A percentile compares a stretch with the other conserved stretches of the same genome.
Evolutionary conservation across 2,797 vertebrate genomes (phyloP).

Genomic region (Phylloscopus collybita): DNA sequence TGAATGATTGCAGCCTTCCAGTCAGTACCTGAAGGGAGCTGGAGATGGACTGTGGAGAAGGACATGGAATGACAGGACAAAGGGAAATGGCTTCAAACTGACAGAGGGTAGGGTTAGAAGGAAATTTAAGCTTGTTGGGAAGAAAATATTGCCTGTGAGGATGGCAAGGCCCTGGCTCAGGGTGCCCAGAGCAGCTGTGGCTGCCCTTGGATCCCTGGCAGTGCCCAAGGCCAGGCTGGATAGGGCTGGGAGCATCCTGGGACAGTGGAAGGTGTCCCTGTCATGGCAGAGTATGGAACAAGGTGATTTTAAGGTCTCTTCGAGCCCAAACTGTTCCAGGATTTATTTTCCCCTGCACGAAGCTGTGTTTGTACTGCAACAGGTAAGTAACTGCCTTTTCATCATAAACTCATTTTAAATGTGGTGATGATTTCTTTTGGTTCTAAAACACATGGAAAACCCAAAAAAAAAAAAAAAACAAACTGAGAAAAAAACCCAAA

Average conservation of each 20-base stretch:
- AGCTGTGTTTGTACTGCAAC: not conserved
- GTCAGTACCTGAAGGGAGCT: not conserved
- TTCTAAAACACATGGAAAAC: not conserved
- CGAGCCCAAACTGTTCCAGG: not conserved
- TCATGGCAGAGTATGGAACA: fast-evolving
- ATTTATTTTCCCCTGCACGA: fast-evolving
- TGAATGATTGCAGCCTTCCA: not conserved
- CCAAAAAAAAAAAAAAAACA: too few species aligned
- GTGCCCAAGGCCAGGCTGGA: not conserved
- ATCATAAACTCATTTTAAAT: not conserved
- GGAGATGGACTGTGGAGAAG: not conserved
- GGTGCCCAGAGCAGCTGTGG: not conserved
- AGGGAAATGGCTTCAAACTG: not conserved
- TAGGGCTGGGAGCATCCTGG: fast-evolving
- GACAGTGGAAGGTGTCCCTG: not conserved
- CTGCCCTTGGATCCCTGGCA: not conserved
- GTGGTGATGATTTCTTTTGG: not conserved
- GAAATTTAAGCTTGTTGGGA: not conserved
- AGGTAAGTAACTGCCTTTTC: not conserved
- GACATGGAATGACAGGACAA: not conserved
- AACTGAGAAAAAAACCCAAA: not conserved
- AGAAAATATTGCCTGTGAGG: fast-evolving
- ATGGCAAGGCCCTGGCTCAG: fast-evolving
- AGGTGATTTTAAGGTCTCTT: not conserved
- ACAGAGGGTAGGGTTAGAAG: not conserved